phyloP scores from a whole-genome alignment of 2,113 vertebrate genomes.

The Zapornia atra region DNA sequence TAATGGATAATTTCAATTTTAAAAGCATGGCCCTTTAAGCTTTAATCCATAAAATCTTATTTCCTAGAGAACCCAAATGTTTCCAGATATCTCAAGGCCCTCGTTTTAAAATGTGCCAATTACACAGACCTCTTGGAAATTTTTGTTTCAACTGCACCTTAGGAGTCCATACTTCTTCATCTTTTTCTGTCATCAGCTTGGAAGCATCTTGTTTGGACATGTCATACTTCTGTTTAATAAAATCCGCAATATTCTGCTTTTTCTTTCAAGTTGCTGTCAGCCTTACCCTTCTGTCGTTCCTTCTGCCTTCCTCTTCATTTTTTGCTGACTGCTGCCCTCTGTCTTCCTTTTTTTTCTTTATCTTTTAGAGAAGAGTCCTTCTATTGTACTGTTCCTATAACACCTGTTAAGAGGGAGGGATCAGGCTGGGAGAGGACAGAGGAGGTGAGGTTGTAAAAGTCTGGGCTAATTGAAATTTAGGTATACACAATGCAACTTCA shows the following conservation, averaged over 20 bases:
- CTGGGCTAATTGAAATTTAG: slow-evolving; percentile 51
- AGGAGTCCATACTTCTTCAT: neutral
- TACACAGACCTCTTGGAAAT: neutral
- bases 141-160: neutral
- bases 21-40: neutral
- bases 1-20: neutral
- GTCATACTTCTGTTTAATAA: neutral
- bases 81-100: neutral
- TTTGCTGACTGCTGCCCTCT: slow-evolving; percentile 63
- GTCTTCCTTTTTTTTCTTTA: slow-evolving; percentile 68
- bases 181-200: slow-evolving; percentile 17
- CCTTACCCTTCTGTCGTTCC: slow-evolving; percentile 49
- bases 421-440: slow-evolving; percentile 86
- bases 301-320: slow-evolving; percentile 65
- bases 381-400: slow-evolving; percentile 91
- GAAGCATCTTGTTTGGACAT: neutral
- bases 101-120: neutral
- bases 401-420: slow-evolving; percentile 90
- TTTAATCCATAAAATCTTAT: neutral
- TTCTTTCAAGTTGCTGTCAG: slow-evolving; percentile 24
- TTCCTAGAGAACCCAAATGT: neutral
- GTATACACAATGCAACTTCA: neutral
- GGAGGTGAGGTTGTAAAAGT: slow-evolving; percentile 86
- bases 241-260: slow-evolving; percentile 30
- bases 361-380: slow-evolving; percentile 88